These are phyloP conservation scores for Anguilla anguilla DNA, from an alignment of 2,797 vertebrate species.

Conservation along the genomic window DNA sequence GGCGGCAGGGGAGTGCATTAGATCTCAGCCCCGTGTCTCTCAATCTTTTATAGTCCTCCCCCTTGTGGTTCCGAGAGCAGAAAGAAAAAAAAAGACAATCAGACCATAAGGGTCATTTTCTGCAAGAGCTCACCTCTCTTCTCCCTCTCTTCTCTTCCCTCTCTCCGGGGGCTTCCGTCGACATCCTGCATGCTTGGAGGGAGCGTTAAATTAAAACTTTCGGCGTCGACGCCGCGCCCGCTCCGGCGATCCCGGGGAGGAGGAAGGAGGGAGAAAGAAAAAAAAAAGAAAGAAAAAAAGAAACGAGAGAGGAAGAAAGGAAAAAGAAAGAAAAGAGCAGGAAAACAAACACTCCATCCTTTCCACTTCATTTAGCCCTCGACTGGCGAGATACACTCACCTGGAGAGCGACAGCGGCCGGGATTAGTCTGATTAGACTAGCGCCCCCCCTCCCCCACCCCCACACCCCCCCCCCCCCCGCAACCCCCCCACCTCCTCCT, in stretches of 20 bases:
- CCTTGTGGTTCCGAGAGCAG: constrained; percentile 68
- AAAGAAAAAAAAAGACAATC: constrained; percentile 82
- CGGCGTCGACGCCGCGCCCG: constrained; percentile 74
- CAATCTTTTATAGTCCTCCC: constrained; percentile 73
- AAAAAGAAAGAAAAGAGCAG: constrained; percentile 68
- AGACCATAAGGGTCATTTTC: constrained; percentile 91
- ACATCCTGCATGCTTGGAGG: constrained; percentile 78
- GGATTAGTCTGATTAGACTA: constrained; percentile 75
- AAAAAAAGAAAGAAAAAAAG: neutral
- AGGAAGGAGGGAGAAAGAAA: neutral
- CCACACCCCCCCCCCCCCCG: constrained; percentile 46
- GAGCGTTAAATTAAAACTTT: constrained; percentile 90
- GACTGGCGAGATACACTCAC: constrained; percentile 80
- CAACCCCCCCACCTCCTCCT: constrained; percentile 49
- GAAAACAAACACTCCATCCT: constrained; percentile 90
- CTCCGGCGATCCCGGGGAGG: constrained; percentile 76
- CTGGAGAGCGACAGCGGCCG: constrained; percentile 74
- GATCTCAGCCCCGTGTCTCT: constrained; percentile 61
- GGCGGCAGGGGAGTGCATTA: constrained; percentile 73
- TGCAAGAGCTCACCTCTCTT: constrained; percentile 86
- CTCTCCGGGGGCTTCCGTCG: constrained; percentile 63
- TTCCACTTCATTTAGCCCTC: constrained; percentile 84
- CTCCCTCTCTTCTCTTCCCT: constrained; percentile 61
- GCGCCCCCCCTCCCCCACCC: constrained; percentile 51
- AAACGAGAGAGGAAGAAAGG: constrained; percentile 8